Evolutionary conservation across 2,113 vertebrate genomes (phyloP), one percentile per base, ranked within the genome.

Genomic region (Naja naja): DNA sequence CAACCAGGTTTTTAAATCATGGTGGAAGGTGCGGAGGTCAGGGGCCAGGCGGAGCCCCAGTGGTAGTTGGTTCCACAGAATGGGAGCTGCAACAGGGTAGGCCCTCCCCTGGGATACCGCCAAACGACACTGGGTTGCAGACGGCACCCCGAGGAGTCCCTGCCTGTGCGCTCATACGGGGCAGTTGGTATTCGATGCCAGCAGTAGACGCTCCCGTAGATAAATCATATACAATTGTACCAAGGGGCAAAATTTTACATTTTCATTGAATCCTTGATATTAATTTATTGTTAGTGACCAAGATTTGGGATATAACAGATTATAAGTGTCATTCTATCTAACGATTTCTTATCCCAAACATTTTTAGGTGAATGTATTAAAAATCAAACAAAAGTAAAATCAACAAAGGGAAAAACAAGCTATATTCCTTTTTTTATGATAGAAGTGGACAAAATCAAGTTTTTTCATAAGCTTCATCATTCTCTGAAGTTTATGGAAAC

Each of bases 391-490:
- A 64, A 53, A 27, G 5, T 20, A 25, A 55, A 47, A 60, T 6
- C 7, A 27, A 49, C n/a, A 14, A 30, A 54, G 92, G 87, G 81
- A 97, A 54, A 95, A 95, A 94, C 60, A 93, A 97, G 97, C 97
- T 96, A 95, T 94, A 94, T 94, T 95, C 95, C 94, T 49, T 87
- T 49, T 87, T 60, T 88, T 96, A 96, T 74, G 25, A 23, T 16
- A 45, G 25, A 10, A 43, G 18, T 10, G 3, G 34, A 43, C 8
- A 22, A 81, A 43, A 81, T 22, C 18, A 43, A 81, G 74, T 43
- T 43, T 81, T 81, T 90, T 90, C 94, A 58, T 49, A 0, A 0
- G 60, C 88, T 93, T 69, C 64, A 53, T 91, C 94, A 14, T 92
- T 39, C 58, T 34, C 56, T 56, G 0, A 94, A 89, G 34, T 89